Conservation (phyloP, 1,140 invertebrate genomes). For the Scaptomyza montana region DNA sequence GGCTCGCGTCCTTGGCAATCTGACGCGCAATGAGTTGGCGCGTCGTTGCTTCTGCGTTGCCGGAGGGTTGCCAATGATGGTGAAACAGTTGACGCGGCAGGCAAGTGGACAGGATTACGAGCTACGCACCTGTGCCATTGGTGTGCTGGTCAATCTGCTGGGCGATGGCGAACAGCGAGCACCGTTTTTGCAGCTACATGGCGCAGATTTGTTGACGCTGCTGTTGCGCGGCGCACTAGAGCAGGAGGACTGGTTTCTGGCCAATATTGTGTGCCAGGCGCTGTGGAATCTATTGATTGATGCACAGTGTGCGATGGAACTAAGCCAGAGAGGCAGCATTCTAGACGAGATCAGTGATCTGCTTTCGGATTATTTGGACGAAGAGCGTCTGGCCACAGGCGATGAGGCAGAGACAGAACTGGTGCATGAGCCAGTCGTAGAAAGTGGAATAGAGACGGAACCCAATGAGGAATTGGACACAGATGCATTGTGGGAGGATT, state of each 20-base stretch:
- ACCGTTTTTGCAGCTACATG: conserved; percentile 75
- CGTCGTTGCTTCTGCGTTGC: conserved; percentile 75
- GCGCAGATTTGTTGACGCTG: conserved; percentile 63
- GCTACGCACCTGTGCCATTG: conserved; percentile 78
- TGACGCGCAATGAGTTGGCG: conserved; percentile 78
- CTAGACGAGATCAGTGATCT: conserved; percentile 85
- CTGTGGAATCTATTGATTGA: conserved; percentile 90
- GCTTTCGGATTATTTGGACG: conserved; percentile 86
- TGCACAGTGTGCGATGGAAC: conserved; percentile 82
- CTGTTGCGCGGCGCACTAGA: conserved; percentile 67
- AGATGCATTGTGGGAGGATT: conserved; percentile 86
- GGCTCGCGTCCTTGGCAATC: conserved; percentile 82
- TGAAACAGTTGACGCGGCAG: conserved; percentile 66
- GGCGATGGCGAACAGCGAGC: conserved; percentile 77
- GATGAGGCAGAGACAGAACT: conserved; percentile 19
- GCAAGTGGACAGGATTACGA: conserved; percentile 70
- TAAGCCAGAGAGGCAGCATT: conserved; percentile 84
- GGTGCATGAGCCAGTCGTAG: conserved; percentile 12
- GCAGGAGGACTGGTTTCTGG: conserved; percentile 82
- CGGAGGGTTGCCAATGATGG: conserved; percentile 72
- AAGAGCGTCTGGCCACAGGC: conserved; percentile 84
- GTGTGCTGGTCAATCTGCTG: conserved; percentile 79
- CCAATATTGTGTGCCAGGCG: conserved; percentile 81
- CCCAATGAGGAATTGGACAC: conserved; percentile 10
- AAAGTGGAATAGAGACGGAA: conserved; percentile 3